A percentile compares a stretch with the other conserved stretches of the same genome.
These are phyloP conservation scores for Pocillopora damicornis DNA, from an alignment of 64 coral and sea anemone genomes.

Conservation along the genomic window DNA sequence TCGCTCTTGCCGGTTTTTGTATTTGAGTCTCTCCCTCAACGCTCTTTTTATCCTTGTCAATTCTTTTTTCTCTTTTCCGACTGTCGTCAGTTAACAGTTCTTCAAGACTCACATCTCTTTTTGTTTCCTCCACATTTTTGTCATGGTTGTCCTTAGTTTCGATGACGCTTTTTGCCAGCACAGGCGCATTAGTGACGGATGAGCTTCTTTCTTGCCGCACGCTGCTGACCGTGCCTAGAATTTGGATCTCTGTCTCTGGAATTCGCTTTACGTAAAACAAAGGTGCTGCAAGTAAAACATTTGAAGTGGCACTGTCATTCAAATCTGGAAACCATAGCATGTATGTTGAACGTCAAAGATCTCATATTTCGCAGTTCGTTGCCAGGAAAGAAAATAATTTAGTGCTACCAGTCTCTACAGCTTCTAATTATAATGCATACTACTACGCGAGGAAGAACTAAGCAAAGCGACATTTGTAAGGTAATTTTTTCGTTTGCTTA, in stretches of 20 bases:
- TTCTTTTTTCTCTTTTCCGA: constrained; percentile 17
- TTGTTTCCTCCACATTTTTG: constrained; percentile 38
- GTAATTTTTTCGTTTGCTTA: too few relatives aligned
- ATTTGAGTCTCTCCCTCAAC: background rate
- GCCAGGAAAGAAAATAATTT: too few relatives aligned
- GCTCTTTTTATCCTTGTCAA: constrained; percentile 29
- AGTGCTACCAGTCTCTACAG: too few relatives aligned
- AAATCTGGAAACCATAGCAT: background rate
- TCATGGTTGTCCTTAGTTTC: background rate
- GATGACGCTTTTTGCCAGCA: background rate
- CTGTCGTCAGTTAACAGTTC: constrained; percentile 38
- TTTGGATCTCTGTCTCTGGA: constrained; percentile 20
- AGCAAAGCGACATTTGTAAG: too few relatives aligned
- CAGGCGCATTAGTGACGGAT: background rate
- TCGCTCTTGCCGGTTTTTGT: background rate
- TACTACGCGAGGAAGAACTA: too few relatives aligned
- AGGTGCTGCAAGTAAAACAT: constrained; percentile 33
- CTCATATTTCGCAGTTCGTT: too few relatives aligned
- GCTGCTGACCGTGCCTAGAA: constrained; percentile 38
- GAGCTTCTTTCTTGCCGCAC: constrained; percentile 29
- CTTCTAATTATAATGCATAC: too few relatives aligned
- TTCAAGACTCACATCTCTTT: constrained; percentile 53
- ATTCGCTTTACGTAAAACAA: constrained; percentile 48
- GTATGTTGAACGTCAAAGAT: too few relatives aligned
- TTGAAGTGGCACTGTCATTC: background rate